phyloP scores from a whole-genome alignment of 2,888 invertebrate genomes.

The Diplazon laetatorius region DNA sequence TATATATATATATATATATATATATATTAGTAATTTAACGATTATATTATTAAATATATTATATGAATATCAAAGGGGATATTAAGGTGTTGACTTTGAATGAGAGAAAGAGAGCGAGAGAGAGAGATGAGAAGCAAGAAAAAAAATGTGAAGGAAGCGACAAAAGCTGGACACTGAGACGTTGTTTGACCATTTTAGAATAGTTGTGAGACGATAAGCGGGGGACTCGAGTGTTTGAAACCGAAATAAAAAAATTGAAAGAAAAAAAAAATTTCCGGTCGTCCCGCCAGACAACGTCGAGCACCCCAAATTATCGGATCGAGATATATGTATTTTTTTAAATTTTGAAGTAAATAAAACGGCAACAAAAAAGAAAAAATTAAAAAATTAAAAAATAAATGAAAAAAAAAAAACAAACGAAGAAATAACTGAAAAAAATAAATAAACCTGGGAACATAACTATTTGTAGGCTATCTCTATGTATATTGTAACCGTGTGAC shows the following conservation, averaged over 20 bases:
- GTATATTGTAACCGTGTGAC: conserved; percentile 73
- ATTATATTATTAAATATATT: conserved; percentile 55
- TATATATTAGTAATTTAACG: conserved; percentile 58
- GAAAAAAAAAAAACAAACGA: too few species aligned
- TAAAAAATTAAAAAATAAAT: too few species aligned
- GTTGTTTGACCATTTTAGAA: conserved; percentile 74
- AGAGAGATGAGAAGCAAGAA: conserved; percentile 63
- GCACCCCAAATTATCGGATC: conserved; percentile 70
- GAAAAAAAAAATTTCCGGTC: conserved; percentile 43
- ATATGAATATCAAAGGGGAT: conserved; percentile 64
- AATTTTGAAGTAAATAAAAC: conserved; percentile 79
- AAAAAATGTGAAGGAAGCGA: conserved; percentile 58
- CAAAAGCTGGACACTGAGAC: conserved; percentile 37
- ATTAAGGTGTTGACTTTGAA: conserved; percentile 69
- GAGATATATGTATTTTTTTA: conserved; percentile 82
- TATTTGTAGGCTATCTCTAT: conserved; percentile 67
- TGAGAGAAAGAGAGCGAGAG: conserved; percentile 43
- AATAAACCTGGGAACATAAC: conserved; percentile 72
- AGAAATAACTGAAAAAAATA: conserved; percentile 43
- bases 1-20: conserved; percentile 62
- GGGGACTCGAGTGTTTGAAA: conserved; percentile 59
- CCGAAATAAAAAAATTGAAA: too few species aligned
- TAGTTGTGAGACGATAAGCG: conserved; percentile 74
- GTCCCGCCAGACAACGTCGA: conserved; percentile 37
- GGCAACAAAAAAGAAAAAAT: conserved; percentile 63